A percentile compares a stretch with the other conserved stretches of the same genome.
These are phyloP conservation scores for Rhizoglyphus robini DNA, from an alignment of 1,140 invertebrate species.

Conservation along the genomic window DNA sequence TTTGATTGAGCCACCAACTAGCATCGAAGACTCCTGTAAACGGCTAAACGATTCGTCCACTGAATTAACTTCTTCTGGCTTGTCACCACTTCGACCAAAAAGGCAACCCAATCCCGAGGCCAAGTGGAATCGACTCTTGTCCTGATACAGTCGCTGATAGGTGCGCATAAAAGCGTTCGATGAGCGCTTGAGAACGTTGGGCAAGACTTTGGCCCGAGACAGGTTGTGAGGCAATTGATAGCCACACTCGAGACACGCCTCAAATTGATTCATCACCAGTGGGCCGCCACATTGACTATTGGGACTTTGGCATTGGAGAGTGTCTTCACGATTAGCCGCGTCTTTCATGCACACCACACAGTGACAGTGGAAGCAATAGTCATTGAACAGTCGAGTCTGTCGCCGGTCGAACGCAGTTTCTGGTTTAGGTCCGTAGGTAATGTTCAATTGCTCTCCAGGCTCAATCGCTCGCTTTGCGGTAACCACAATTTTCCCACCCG, in stretches of 20 bases:
- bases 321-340: neutral
- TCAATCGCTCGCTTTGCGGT: neutral
- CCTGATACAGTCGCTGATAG: neutral
- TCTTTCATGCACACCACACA: constrained; percentile 3
- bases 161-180: neutral
- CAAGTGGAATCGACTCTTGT: neutral
- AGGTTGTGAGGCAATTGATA: neutral
- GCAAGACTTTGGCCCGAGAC: neutral
- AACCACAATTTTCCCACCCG: neutral
- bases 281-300: neutral
- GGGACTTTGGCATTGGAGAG: neutral
- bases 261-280: neutral
- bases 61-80: neutral
- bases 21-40: too few species aligned
- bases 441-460: neutral
- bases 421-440: neutral
- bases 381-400: neutral
- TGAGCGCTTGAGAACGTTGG: neutral
- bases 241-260: neutral
- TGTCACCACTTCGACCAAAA: neutral
- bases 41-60: neutral
- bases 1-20: too few species aligned
- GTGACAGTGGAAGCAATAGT: constrained; percentile 1
- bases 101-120: too few species aligned
- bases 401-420: neutral